Evolutionary conservation across 2,797 vertebrate species (phyloP), one percentile per base, ranked within the genome.

Genomic region (Notolepis coatsorum): DNA sequence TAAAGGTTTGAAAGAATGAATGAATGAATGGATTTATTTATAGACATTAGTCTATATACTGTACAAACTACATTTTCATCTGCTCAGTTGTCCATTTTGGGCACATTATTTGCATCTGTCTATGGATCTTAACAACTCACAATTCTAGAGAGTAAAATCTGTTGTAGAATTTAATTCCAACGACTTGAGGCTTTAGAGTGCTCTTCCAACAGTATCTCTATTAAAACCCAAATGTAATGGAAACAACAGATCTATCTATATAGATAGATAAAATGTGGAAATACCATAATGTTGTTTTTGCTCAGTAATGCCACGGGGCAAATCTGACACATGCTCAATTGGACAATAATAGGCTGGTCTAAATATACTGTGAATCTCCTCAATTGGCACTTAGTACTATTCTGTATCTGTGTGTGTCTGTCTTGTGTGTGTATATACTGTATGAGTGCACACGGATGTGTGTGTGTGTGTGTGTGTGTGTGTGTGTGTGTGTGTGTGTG

Each of bases 301-400:
- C 81, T 80, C 67, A 59, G 82, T 71, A 70, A 54, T 62, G 74
- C 80, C 57, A 17, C 15, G 65, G 81, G 84, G 73, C 65, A 39
- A 58, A 71, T 85, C 80, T 86, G 80, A 90, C 85, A 88, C 79
- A 88, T 79, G 88, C 88, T 90, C 89, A 87, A 90, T 87, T 90
- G 84, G 90, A 86, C 78, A 72, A 83, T 90, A 91, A 90, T 91
- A 90, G 89, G 86, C 81, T n/a, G 84, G 80, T 62, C 73, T 83
- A 85, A 84, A 89, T 84, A 85, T 80, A 87, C 78, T 81, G 84
- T 56, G 49, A 59, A 61, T 84, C 75, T 64, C 57, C 68, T 81
- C 84, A 80, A 73, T 75, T 80, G 79, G 75, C 80, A 82, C 75
- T 84, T 79, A 82, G 70, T 70, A 77, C 80, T 75, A 65, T 65